These are phyloP conservation scores for Anguilla obscura DNA, from an alignment of 2,797 vertebrate species.

Conservation along the genomic window DNA sequence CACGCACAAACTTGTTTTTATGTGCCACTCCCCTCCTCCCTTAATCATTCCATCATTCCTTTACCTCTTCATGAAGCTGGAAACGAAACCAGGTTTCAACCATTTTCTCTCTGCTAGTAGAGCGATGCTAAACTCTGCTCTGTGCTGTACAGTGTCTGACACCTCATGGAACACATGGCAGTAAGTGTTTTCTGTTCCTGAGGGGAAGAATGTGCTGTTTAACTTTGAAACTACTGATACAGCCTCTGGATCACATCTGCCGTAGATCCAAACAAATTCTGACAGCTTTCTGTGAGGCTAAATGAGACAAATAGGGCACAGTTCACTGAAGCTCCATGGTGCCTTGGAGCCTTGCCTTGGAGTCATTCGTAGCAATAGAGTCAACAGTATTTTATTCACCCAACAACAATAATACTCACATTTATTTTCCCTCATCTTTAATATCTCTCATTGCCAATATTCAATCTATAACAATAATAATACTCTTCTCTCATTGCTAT, in stretches of 20 bases:
- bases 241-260: not conserved
- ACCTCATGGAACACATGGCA: not conserved
- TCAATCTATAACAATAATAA: too few species aligned
- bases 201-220: not conserved
- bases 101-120: not conserved
- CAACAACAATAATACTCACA: not conserved
- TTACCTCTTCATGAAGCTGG: slow-evolving; percentile 15
- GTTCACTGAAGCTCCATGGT: slow-evolving; percentile 18
- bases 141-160: not conserved
- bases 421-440: not conserved
- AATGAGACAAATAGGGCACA: not conserved
- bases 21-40: slow-evolving; percentile 20
- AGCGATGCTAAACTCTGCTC: not conserved
- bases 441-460: too few species aligned
- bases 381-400: too few species aligned
- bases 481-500: too few species aligned
- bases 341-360: not conserved
- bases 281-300: not conserved
- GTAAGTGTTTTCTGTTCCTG: not conserved
- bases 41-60: too few species aligned
- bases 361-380: not conserved
- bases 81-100: not conserved
- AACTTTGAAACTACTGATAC: slow-evolving; percentile 6
- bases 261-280: not conserved
- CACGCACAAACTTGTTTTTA: slow-evolving; percentile 37